Percentiles rank a stretch among this genome's conserved stretches.
Conservation (phyloP, 1,140 invertebrate genomes). For the Antheraea mylitta region DNA sequence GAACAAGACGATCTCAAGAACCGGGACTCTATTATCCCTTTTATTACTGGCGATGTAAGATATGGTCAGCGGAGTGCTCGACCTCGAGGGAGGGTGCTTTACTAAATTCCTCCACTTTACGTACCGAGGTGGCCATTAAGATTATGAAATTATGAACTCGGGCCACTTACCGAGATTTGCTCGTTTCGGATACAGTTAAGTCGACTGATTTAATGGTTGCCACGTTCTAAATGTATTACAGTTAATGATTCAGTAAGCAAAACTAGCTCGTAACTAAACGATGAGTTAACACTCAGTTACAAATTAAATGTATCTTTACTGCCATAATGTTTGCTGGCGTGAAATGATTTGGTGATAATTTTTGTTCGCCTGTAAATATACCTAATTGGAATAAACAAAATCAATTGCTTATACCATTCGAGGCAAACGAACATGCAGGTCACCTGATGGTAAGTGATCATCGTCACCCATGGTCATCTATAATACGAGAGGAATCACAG, state of each 20-base stretch:
- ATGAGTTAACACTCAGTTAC: no score
- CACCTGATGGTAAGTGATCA: no score
- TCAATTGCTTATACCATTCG: no score
- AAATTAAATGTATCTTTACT: no score
- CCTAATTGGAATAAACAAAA: no score
- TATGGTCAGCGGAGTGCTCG: slow-evolving; percentile 60
- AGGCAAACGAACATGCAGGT: no score
- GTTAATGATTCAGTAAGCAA: slow-evolving; percentile 7
- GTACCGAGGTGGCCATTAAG: slow-evolving; percentile 57
- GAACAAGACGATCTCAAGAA: slow-evolving; percentile 27
- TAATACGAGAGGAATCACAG: no score
- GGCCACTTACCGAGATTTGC: slow-evolving; percentile 54
- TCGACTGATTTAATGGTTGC: slow-evolving; percentile 40
- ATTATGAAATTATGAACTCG: slow-evolving; percentile 72
- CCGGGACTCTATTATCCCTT: slow-evolving; percentile 26
- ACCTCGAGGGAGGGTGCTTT: slow-evolving; percentile 43
- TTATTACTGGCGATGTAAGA: slow-evolving; percentile 43
- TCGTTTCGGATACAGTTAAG: slow-evolving; percentile 41
- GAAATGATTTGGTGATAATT: no score
- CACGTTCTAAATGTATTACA: slow-evolving; percentile 13
- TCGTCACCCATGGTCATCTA: no score
- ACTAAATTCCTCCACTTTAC: slow-evolving; percentile 68
- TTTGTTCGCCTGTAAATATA: no score
- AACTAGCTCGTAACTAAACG: no score
- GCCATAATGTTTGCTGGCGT: no score